phyloP scores from a whole-genome alignment of 1,140 invertebrate genomes.

The Musca domestica region DNA sequence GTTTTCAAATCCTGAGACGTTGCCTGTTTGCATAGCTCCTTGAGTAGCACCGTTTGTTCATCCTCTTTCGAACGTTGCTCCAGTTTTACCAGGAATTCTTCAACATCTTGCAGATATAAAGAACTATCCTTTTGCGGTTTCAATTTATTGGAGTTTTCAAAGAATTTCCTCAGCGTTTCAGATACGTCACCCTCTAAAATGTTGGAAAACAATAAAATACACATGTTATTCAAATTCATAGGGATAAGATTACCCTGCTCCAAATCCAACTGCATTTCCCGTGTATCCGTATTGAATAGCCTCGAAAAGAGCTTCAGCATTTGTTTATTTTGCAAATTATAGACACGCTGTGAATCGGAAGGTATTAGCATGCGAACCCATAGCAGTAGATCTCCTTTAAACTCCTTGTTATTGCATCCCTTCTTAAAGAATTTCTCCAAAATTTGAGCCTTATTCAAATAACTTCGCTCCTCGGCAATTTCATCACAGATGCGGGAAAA shows the following conservation, averaged over 20 bases:
- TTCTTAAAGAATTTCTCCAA: constrained; percentile 62
- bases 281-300: constrained; percentile 71
- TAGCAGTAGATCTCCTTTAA: constrained; percentile 74
- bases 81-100: constrained; percentile 71
- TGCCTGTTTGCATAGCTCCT: constrained; percentile 72
- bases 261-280: constrained; percentile 81
- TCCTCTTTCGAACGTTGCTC: constrained; percentile 81
- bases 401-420: constrained; percentile 56
- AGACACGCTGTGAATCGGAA: constrained; percentile 76
- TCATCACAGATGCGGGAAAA: constrained; percentile 76
- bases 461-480: constrained; percentile 74
- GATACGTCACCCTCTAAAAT: constrained; percentile 73
- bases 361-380: constrained; percentile 86
- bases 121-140: constrained; percentile 67
- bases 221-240: neutral
- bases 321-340: constrained; percentile 91
- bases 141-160: constrained; percentile 64
- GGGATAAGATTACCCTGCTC: constrained; percentile 63
- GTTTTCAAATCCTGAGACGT: constrained; percentile 83
- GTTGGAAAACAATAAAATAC: neutral
- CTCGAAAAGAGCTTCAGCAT: constrained; percentile 84
- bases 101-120: constrained; percentile 76
- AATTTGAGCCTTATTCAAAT: constrained; percentile 77
- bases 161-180: constrained; percentile 81
- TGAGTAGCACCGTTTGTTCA: constrained; percentile 77